phyloP scores from a whole-genome alignment of 2,888 invertebrate genomes.

The Phorcus lineatus region DNA sequence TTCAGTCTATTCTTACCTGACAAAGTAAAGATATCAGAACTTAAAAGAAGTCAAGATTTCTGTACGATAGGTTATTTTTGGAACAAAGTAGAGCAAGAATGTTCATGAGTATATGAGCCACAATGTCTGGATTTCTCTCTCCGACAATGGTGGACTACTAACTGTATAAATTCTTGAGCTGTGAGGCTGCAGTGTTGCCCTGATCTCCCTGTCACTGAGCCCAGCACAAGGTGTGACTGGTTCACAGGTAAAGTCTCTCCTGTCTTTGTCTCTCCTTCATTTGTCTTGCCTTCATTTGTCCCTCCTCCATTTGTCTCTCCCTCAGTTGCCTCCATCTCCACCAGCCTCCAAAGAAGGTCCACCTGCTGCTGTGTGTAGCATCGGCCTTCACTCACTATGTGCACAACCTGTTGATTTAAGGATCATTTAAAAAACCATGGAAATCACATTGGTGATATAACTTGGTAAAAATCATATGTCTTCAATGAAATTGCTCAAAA shows the following conservation, averaged over 20 bases:
- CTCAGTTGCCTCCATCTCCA: not conserved
- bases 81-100: too few species aligned
- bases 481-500: not conserved
- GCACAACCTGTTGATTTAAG: constrained; percentile 27
- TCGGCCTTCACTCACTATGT: constrained; percentile 41
- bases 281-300: not conserved
- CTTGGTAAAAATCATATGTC: too few species aligned
- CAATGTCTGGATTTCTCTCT: too few species aligned
- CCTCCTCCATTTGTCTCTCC: not conserved
- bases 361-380: constrained; percentile 47
- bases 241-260: not conserved
- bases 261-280: not conserved
- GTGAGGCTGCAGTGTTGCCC: constrained; percentile 16
- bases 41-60: too few species aligned
- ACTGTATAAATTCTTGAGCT: constrained; percentile 26
- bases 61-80: too few species aligned
- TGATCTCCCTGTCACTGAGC: constrained; percentile 39
- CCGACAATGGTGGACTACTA: not conserved
- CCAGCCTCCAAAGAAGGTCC: constrained; percentile 38
- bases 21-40: too few species aligned
- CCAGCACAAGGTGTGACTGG: constrained; percentile 48
- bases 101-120: too few species aligned
- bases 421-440: too few species aligned
- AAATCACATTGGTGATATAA: too few species aligned
- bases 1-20: too few species aligned